These are phyloP conservation scores for Furcula furcula DNA, from an alignment of 2,888 invertebrate genomes.

Conservation along the genomic window DNA sequence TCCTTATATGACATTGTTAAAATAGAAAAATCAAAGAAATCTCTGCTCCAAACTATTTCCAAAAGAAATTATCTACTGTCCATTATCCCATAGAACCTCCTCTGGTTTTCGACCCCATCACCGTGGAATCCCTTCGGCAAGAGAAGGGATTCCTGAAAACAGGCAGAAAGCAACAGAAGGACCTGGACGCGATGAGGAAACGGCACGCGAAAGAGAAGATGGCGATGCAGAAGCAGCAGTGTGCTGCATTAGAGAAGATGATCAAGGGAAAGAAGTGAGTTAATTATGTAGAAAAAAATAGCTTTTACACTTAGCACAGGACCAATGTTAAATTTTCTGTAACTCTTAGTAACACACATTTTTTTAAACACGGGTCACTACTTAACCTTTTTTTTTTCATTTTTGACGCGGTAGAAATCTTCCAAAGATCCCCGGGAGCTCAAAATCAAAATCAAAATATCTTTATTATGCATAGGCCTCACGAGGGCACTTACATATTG, in stretches of 20 bases:
- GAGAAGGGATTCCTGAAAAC: slow-evolving; percentile 97
- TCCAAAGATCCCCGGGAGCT: too few relatives aligned
- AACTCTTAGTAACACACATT: slow-evolving; percentile 89
- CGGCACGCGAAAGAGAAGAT: slow-evolving; percentile 96
- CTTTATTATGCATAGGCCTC: too few relatives aligned
- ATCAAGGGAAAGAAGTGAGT: slow-evolving; percentile 95
- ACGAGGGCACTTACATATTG: too few relatives aligned
- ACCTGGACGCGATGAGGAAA: slow-evolving; percentile 94
- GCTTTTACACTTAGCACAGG: too few relatives aligned
- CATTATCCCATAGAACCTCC: slow-evolving; percentile 77
- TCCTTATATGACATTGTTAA: too few relatives aligned
- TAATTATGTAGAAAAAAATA: too few relatives aligned
- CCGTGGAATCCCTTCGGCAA: slow-evolving; percentile 90
- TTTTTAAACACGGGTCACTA: slow-evolving; percentile 88
- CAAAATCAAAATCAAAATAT: too few relatives aligned
- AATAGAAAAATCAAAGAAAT: too few relatives aligned
- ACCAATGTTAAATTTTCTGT: background rate
- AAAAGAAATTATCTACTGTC: too few relatives aligned
- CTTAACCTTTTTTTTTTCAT: too few relatives aligned
- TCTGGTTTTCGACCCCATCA: slow-evolving; percentile 94
- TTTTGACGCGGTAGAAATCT: too few relatives aligned
- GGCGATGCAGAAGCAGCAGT: slow-evolving; percentile 94
- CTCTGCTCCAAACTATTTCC: too few relatives aligned
- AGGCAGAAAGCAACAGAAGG: slow-evolving; percentile 97
- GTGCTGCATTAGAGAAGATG: slow-evolving; percentile 94